phyloP scores from a whole-genome alignment of 2,797 vertebrate genomes.

The Melanotaenia parkinsoni region DNA sequence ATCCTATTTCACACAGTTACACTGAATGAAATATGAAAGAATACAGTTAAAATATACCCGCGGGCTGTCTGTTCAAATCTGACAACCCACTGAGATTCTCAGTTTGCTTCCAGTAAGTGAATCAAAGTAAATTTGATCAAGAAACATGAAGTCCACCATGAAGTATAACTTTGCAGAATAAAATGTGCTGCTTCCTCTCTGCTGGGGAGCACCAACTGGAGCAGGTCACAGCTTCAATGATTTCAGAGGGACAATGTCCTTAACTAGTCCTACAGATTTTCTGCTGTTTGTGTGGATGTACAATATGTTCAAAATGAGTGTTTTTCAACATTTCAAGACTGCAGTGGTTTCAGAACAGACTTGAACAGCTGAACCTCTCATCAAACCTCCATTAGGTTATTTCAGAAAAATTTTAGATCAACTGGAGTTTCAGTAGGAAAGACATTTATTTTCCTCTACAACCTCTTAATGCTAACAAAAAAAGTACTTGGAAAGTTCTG shows the following conservation, averaged over 20 bases:
- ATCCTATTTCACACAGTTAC: constrained; percentile 36
- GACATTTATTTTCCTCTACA: background rate
- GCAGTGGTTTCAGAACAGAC: background rate
- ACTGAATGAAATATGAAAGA: constrained; percentile 45
- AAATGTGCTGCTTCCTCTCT: background rate
- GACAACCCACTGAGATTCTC: constrained; percentile 12
- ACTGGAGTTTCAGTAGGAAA: background rate
- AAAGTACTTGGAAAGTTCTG: background rate
- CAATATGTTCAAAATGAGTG: background rate
- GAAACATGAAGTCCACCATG: background rate
- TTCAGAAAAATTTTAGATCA: background rate
- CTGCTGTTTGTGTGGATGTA: background rate
- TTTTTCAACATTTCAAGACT: background rate
- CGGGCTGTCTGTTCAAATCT: constrained; percentile 30
- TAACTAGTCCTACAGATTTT: background rate
- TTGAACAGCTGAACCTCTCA: background rate
- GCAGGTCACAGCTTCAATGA: background rate
- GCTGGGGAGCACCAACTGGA: background rate
- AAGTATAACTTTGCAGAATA: background rate
- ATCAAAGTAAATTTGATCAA: constrained; percentile 25
- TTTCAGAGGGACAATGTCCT: background rate
- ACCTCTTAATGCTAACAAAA: background rate
- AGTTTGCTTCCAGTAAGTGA: constrained; percentile 19
- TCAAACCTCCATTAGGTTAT: background rate
- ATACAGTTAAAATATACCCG: constrained; percentile 31